A percentile compares a stretch with the other conserved stretches of the same genome.
These are phyloP conservation scores for Hucho hucho DNA, from an alignment of 2,113 vertebrate species.

Conservation along the genomic window DNA sequence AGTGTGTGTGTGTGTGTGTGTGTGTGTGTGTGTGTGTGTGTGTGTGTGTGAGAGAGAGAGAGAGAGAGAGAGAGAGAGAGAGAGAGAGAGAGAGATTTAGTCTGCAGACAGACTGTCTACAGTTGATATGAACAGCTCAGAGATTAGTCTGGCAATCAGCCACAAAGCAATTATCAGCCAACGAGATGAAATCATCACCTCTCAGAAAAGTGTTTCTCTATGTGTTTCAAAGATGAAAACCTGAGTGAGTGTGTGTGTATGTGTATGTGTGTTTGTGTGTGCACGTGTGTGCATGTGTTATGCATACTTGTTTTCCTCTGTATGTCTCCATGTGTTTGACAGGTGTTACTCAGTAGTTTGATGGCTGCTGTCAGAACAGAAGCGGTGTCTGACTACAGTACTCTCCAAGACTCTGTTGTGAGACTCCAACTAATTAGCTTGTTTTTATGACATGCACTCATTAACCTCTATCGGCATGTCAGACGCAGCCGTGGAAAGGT, in stretches of 20 bases:
- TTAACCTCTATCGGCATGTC: slow-evolving; percentile 69
- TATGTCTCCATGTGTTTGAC: slow-evolving; percentile 69
- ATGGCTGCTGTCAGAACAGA: slow-evolving; percentile 48
- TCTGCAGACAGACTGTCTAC: not conserved
- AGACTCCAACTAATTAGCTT: slow-evolving; percentile 69
- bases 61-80: too few relatives aligned
- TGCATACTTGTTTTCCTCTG: not conserved
- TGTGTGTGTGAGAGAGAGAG: too few relatives aligned
- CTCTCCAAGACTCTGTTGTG: slow-evolving; percentile 24
- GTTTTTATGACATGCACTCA: slow-evolving; percentile 65
- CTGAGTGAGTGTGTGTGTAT: slow-evolving; percentile 1
- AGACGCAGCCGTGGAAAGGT: slow-evolving; percentile 12
- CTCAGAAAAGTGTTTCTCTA: slow-evolving; percentile 67
- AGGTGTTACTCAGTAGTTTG: slow-evolving; percentile 68
- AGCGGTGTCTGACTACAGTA: slow-evolving; percentile 11
- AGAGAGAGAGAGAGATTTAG: too few relatives aligned
- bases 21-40: too few relatives aligned
- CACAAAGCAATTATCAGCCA: slow-evolving; percentile 77
- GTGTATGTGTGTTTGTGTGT: slow-evolving; percentile 1
- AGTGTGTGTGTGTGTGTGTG: too few relatives aligned
- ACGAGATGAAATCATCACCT: slow-evolving; percentile 64
- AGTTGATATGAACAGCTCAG: slow-evolving; percentile 34
- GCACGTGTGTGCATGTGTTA: not conserved
- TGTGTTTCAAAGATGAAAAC: slow-evolving; percentile 65
- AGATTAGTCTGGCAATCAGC: slow-evolving; percentile 79